phyloP scores from a whole-genome alignment of 2,797 vertebrate genomes.

The Dendrocincla fuliginosa region DNA sequence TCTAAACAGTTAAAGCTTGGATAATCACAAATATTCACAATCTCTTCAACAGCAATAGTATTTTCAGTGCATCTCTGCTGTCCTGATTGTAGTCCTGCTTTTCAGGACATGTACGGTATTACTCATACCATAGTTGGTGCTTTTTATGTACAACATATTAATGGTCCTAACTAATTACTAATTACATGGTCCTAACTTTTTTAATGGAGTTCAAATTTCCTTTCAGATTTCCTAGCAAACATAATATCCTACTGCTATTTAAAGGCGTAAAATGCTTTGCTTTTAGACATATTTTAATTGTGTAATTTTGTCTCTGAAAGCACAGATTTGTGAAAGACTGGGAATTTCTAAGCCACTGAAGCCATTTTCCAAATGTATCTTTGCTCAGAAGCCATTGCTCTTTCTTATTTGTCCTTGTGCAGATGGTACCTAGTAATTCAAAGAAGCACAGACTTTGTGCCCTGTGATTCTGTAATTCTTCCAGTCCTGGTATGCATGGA shows the following conservation, averaged over 20 bases:
- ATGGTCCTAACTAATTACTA: not conserved
- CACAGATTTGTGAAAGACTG: not conserved
- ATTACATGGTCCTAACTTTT: not conserved
- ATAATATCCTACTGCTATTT: not conserved
- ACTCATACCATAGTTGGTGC: fast-evolving
- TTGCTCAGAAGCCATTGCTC: not conserved
- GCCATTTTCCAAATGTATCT: not conserved
- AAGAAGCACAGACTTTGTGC: not conserved
- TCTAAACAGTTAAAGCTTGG: not conserved
- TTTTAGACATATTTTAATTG: not conserved
- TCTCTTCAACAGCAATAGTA: not conserved
- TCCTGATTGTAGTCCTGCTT: not conserved
- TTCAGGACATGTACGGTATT: not conserved
- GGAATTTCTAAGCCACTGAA: not conserved
- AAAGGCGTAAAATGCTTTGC: not conserved
- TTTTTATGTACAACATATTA: not conserved
- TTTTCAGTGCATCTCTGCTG: not conserved
- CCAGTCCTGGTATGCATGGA: not conserved
- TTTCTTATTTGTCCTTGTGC: not conserved
- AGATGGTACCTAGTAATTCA: not conserved
- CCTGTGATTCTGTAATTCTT: not conserved
- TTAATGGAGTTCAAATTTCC: not conserved
- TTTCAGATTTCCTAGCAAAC: not conserved
- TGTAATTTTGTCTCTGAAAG: not conserved
- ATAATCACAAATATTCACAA: not conserved